phyloP scores from a whole-genome alignment of 2,113 vertebrate genomes.

The Macquaria australasica region DNA sequence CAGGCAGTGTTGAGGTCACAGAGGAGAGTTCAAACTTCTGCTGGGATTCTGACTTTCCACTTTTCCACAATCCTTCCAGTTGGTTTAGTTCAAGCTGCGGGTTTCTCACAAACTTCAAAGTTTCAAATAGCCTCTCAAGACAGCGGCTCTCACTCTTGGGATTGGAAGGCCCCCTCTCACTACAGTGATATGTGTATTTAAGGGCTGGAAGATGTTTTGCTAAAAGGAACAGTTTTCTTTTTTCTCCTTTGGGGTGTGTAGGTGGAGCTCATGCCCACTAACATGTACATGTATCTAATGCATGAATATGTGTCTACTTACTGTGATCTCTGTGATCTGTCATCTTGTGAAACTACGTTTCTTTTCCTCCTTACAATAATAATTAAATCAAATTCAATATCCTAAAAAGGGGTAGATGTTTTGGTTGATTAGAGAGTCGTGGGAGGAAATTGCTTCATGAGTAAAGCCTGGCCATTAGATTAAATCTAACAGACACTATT shows the following conservation, averaged over 20 bases:
- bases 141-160: not conserved
- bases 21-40: slow-evolving; percentile 61
- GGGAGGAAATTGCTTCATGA: not conserved
- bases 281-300: not conserved
- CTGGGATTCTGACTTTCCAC: slow-evolving; percentile 47
- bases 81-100: slow-evolving; percentile 19
- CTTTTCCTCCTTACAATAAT: not conserved
- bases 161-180: not conserved
- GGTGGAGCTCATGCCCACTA: not conserved
- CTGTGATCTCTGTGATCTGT: not conserved
- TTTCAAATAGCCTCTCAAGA: not conserved
- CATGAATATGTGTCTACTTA: not conserved
- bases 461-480: not conserved
- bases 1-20: slow-evolving; percentile 60
- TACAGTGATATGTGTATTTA: not conserved
- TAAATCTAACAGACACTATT: not conserved
- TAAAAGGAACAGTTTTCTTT: not conserved
- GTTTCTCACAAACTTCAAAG: slow-evolving; percentile 30
- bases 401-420: not conserved
- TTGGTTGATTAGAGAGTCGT: not conserved
- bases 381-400: not conserved
- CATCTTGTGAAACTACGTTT: not conserved
- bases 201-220: slow-evolving; percentile 5
- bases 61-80: slow-evolving; percentile 21
- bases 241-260: not conserved